Evolutionary conservation across 2,797 vertebrate species (phyloP).

Genomic region (Lacerta bilineata): DNA sequence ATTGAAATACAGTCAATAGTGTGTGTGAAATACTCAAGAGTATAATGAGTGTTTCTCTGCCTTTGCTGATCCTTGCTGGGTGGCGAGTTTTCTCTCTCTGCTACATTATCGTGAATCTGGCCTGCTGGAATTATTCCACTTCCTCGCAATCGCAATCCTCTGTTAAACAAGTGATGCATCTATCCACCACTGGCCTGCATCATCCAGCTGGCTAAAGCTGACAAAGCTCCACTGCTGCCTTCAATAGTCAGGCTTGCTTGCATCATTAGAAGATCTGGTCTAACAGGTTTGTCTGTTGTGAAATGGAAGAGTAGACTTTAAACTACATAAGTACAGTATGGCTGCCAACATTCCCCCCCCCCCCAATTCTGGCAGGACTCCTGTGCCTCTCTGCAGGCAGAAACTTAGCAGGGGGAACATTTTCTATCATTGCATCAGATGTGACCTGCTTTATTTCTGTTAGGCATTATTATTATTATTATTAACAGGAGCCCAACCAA

Average conservation of each 20-base stretch:
- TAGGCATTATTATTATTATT: background rate
- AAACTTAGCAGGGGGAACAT: background rate
- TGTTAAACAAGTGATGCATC: background rate
- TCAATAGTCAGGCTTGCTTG: background rate
- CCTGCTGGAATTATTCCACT: background rate
- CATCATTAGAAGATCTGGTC: background rate
- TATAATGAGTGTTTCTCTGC: background rate
- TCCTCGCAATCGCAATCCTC: no score
- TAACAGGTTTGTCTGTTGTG: slow-evolving; percentile 1
- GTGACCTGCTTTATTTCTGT: background rate
- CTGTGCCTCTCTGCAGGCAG: background rate
- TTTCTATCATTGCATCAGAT: background rate
- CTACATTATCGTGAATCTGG: background rate
- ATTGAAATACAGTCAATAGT: background rate
- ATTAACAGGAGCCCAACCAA: background rate
- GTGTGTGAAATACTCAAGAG: background rate
- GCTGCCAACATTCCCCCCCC: background rate
- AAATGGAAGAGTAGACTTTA: background rate
- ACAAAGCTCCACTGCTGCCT: background rate
- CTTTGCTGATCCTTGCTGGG: background rate
- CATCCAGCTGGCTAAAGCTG: background rate
- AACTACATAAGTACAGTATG: background rate
- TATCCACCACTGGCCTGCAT: background rate
- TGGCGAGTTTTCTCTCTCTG: background rate
- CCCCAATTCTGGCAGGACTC: background rate